phyloP scores from a whole-genome alignment of 2,888 invertebrate genomes.

The Gerris lacustris region DNA sequence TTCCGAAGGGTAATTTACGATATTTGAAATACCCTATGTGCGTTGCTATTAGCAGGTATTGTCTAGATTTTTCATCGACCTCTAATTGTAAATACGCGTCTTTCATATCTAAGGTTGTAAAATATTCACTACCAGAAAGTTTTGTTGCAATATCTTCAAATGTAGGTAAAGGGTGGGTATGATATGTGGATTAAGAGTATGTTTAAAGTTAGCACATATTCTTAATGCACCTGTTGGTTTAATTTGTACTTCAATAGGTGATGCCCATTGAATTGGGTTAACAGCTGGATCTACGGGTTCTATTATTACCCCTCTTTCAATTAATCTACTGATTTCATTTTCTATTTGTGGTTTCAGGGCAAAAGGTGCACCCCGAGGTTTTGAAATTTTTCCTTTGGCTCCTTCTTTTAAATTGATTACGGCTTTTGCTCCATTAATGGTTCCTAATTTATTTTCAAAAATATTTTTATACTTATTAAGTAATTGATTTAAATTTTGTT shows the following conservation, averaged over 20 bases:
- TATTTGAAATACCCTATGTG: too few relatives aligned
- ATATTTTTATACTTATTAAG: not conserved
- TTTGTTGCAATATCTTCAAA: constrained; percentile 14
- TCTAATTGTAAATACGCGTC: too few relatives aligned
- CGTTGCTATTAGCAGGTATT: too few relatives aligned
- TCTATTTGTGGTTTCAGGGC: constrained; percentile 11
- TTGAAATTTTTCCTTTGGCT: not conserved
- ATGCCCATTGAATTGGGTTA: constrained; percentile 12
- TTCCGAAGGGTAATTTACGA: too few relatives aligned
- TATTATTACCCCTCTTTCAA: constrained; percentile 7
- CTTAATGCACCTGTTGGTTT: constrained; percentile 13
- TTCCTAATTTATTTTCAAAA: not conserved
- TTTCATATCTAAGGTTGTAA: constrained; percentile 14
- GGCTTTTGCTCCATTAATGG: not conserved
- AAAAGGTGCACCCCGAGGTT: constrained; percentile 12
- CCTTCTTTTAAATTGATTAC: constrained; percentile 3
- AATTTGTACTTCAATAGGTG: constrained; percentile 8
- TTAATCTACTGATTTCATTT: constrained; percentile 5
- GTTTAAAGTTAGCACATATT: constrained; percentile 5
- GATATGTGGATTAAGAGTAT: constrained; percentile 12
- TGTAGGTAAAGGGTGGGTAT: constrained; percentile 14
- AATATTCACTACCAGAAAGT: constrained; percentile 7
- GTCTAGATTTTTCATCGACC: too few relatives aligned
- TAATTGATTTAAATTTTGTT: not conserved
- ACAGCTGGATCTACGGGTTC: constrained; percentile 8